Conservation (phyloP, 2,113 vertebrate genomes). For the Heterotis niloticus region DNA sequence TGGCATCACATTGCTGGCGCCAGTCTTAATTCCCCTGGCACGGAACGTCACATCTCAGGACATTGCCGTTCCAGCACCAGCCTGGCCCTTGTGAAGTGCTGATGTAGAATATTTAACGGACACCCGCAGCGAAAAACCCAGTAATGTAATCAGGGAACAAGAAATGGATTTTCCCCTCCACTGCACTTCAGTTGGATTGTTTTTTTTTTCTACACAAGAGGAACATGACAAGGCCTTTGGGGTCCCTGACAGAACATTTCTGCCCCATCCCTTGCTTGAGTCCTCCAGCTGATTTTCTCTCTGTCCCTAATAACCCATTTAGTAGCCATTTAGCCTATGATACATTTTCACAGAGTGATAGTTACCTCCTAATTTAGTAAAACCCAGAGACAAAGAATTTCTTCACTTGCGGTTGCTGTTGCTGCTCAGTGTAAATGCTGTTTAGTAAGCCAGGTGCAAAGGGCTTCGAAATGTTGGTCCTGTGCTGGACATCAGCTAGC, state of each 20-base stretch:
- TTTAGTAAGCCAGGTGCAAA: too few relatives aligned
- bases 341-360: too few relatives aligned
- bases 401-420: too few relatives aligned
- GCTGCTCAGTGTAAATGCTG: too few relatives aligned
- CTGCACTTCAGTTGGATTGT: constrained; percentile 47
- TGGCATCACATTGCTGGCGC: background rate
- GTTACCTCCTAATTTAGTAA: too few relatives aligned
- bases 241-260: too few relatives aligned
- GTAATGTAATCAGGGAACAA: constrained; percentile 41
- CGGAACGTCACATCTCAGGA: background rate
- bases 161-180: constrained; percentile 53
- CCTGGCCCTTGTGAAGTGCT: background rate
- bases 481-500: background rate
- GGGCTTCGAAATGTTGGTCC: background rate
- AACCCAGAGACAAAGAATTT: too few relatives aligned
- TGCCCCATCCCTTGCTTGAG: too few relatives aligned
- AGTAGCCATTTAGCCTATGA: too few relatives aligned
- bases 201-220: constrained; percentile 34
- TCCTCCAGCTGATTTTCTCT: too few relatives aligned
- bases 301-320: too few relatives aligned
- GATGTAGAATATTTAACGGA: constrained; percentile 19
- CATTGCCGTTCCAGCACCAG: background rate
- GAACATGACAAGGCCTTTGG: too few relatives aligned
- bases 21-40: background rate
- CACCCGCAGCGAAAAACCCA: constrained; percentile 5